These are phyloP conservation scores for Carterocephalus palaemon DNA, from an alignment of 2,888 invertebrate genomes.

Conservation along the genomic window DNA sequence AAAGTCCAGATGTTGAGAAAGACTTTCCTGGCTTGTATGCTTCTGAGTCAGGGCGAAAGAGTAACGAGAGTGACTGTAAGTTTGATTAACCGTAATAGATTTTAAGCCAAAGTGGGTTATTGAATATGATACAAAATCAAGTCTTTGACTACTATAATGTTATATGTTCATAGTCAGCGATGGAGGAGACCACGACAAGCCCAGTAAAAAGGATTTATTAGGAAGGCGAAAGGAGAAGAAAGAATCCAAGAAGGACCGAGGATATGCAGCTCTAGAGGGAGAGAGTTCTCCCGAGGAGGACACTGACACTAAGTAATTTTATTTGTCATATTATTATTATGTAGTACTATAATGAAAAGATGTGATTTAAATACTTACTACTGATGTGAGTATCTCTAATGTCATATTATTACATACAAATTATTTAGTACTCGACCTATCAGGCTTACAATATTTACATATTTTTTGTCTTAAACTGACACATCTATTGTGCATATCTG, in stretches of 20 bases:
- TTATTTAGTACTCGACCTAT: too few species aligned
- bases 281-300: constrained; percentile 96
- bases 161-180: constrained; percentile 83
- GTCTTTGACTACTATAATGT: background rate
- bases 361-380: too few species aligned
- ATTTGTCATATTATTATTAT: too few species aligned
- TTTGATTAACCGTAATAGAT: constrained; percentile 31
- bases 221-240: constrained; percentile 91
- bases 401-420: too few species aligned
- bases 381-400: too few species aligned
- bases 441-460: too few species aligned
- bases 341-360: too few species aligned
- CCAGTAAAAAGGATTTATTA: constrained; percentile 87
- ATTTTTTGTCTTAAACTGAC: too few species aligned
- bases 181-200: constrained; percentile 87
- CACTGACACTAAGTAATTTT: constrained; percentile 85
- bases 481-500: too few species aligned
- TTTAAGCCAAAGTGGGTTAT: too few species aligned
- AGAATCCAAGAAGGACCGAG: constrained; percentile 88
- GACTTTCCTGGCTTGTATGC: constrained; percentile 94
- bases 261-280: constrained; percentile 95
- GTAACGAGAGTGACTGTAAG: constrained; percentile 92
- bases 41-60: constrained; percentile 86
- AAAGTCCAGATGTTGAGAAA: constrained; percentile 93
- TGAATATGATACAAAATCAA: too few species aligned